These are phyloP conservation scores for Antigone vipio DNA, from an alignment of 2,113 vertebrate species.

Conservation along the genomic window DNA sequence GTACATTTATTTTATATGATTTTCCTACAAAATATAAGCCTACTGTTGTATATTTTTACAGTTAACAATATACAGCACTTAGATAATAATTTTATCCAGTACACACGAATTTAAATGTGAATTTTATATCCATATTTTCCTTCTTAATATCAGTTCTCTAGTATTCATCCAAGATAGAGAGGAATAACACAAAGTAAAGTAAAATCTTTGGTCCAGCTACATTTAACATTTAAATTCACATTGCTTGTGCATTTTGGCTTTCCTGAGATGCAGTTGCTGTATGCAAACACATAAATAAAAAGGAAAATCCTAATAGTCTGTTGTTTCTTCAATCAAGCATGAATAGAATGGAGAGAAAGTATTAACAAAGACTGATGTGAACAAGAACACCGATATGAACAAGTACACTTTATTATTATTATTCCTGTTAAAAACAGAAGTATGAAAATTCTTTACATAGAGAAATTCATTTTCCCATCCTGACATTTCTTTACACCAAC, in stretches of 20 bases:
- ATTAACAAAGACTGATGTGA: not conserved
- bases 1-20: not conserved
- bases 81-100: not conserved
- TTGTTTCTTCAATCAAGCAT: not conserved
- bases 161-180: not conserved
- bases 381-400: not conserved
- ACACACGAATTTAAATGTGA: not conserved
- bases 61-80: not conserved
- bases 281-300: not conserved
- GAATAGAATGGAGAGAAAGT: not conserved
- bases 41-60: not conserved
- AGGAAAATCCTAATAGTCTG: not conserved
- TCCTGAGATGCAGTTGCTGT: not conserved
- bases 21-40: not conserved
- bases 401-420: not conserved
- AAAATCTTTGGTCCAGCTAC: not conserved
- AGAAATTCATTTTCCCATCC: not conserved
- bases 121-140: not conserved
- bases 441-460: not conserved
- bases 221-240: not conserved
- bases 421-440: not conserved
- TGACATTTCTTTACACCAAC: not conserved
- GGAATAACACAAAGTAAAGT: not conserved
- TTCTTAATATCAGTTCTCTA: not conserved
- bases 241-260: not conserved